Base-by-base conservation (phyloP, 30 jellyfish, hydroid and myxozoan species). In the Hydractinia echinata region DNA sequence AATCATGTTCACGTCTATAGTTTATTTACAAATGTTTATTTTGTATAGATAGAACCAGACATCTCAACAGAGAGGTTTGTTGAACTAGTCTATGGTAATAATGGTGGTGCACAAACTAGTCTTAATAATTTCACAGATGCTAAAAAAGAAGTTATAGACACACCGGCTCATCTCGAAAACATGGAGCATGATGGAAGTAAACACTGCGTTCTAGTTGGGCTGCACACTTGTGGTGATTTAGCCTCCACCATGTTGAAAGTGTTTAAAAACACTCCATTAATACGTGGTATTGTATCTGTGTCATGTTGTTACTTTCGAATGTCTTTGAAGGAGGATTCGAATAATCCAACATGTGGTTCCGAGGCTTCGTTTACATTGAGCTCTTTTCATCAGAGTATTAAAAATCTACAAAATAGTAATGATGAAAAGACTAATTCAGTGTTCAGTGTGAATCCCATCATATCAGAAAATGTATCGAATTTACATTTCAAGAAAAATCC, bases 171-270 rank as follows among this genome's bases (percentile, higher is more conserved):
- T 30, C 10, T 61, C 7, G 72, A 67, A n/a, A 60, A 62, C 60
- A 79, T 19, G 69, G 39, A 61, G n/a, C n/a, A 11, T 21, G n/a
- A 50, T 19, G 39, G 53, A 11, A 51, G 21, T 52, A 78, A 83
- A 6, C 53, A 72, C 8, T 84, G 87, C 68, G 86, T 84, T 20
- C 71, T 89, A 0, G 84, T 89, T 67, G 97, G 97, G 15, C 89
- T 89, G 64, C 97, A 89, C 81, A 85, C 97, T 10, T 89, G 97
- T 44, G 97, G 97, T 14, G 95, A 89, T 70, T 73, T 89, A 18
- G 95, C 95, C 5, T 79, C 97, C 13, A 89, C 97, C 15, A 74
- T 89, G 84, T 54, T 89, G 54, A 92, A 90, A 21, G 85, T 88
- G 10, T 89, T 89, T 73, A 79, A 51, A 21, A 48, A 76, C 5